Evolutionary conservation across 2,888 invertebrate genomes (phyloP).

Genomic region (Ophion obscuratus): DNA sequence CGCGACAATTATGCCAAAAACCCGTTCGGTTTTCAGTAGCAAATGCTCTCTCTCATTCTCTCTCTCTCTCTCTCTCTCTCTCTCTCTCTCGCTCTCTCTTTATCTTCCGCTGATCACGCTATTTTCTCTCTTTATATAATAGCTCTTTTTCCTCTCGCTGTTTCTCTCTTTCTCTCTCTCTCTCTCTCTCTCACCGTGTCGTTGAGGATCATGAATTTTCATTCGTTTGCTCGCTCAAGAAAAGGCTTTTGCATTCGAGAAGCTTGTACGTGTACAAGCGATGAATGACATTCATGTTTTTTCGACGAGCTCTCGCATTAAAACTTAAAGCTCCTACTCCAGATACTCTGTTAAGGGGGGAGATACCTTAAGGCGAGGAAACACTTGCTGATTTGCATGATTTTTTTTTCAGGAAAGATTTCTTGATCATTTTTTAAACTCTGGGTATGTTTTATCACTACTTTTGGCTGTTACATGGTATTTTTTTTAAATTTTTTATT

Average conservation of each 20-base stretch:
- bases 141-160: not conserved
- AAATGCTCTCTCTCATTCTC: not conserved
- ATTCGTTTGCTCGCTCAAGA: slow-evolving; percentile 57
- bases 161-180: slow-evolving; percentile 1
- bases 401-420: too few species aligned
- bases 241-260: slow-evolving; percentile 36
- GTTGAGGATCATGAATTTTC: slow-evolving; percentile 61
- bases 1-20: slow-evolving; percentile 57
- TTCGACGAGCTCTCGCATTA: slow-evolving; percentile 36
- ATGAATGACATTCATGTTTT: slow-evolving; percentile 30
- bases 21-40: slow-evolving; percentile 34
- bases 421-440: too few species aligned
- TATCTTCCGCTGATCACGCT: not conserved
- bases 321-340: not conserved
- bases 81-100: not conserved
- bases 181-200: not conserved
- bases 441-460: too few species aligned
- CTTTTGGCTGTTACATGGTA: too few species aligned
- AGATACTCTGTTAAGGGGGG: not conserved
- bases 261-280: not conserved
- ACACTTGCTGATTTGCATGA: too few species aligned
- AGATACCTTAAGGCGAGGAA: too few species aligned
- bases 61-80: not conserved
- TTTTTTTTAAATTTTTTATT: too few species aligned
- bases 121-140: not conserved